A percentile compares a stretch with the other conserved stretches of the same genome.
phyloP scores from a whole-genome alignment of 2,888 invertebrate species.

The Cheilosia vernalis region DNA sequence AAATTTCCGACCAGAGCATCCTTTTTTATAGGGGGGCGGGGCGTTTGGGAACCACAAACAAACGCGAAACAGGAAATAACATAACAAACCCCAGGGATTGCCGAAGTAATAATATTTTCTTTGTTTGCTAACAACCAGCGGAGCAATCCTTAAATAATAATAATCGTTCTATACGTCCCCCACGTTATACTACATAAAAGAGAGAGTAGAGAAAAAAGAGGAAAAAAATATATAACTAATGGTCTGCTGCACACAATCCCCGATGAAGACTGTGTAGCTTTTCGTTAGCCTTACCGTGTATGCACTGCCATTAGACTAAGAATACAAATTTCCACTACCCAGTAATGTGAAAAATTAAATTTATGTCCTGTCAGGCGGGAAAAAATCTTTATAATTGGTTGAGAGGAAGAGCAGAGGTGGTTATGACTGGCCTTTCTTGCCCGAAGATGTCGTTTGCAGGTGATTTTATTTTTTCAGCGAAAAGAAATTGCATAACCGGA shows the following conservation, averaged over 20 bases:
- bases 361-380: conserved; percentile 66
- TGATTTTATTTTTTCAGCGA: background rate
- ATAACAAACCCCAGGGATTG: conserved; percentile 26
- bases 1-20: too few relatives aligned
- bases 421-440: conserved; percentile 4
- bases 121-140: conserved; percentile 8
- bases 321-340: conserved; percentile 40
- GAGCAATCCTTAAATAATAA: conserved; percentile 39
- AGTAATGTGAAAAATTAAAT: conserved; percentile 65
- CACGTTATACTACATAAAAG: background rate
- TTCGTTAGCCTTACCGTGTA: conserved; percentile 3
- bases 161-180: conserved; percentile 7
- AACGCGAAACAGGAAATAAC: conserved; percentile 16
- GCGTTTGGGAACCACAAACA: conserved; percentile 4
- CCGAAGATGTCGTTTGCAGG: conserved; percentile 27
- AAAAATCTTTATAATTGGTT: conserved; percentile 64
- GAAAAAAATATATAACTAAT: conserved; percentile 33
- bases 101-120: conserved; percentile 28
- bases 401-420: background rate
- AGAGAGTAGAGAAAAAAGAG: background rate
- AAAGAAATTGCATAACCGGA: conserved; percentile 35
- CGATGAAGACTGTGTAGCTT: conserved; percentile 15
- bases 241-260: conserved; percentile 25
- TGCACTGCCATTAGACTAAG: conserved; percentile 42
- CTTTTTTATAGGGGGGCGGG: background rate